Evolutionary conservation across 2,888 invertebrate species (phyloP).

Genomic region (Leucoma salicis): DNA sequence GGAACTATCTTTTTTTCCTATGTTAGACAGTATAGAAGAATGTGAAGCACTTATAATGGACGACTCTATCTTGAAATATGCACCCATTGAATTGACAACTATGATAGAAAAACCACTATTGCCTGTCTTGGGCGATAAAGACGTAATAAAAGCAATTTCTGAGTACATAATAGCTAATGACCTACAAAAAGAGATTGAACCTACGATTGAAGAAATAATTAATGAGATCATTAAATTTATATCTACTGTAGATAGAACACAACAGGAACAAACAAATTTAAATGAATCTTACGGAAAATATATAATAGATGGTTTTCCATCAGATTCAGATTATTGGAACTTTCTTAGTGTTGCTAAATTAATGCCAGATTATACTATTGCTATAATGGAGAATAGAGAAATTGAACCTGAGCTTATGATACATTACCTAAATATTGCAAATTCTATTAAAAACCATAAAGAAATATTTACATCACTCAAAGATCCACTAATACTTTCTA

Average conservation of each 20-base stretch:
- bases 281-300: conserved; percentile 73
- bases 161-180: conserved; percentile 60
- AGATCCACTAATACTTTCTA: conserved; percentile 59
- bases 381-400: conserved; percentile 77
- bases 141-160: conserved; percentile 63
- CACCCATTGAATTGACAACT: conserved; percentile 56
- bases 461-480: conserved; percentile 49
- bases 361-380: conserved; percentile 80
- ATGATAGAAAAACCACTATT: conserved; percentile 43
- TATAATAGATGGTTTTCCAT: conserved; percentile 83
- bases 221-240: conserved; percentile 61
- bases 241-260: conserved; percentile 53
- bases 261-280: conserved; percentile 41
- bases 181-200: conserved; percentile 64
- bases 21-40: conserved; percentile 49
- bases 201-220: conserved; percentile 65
- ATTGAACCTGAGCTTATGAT: conserved; percentile 53
- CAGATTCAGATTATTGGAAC: conserved; percentile 73
- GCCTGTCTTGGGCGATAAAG: conserved; percentile 71
- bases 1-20: conserved; percentile 47
- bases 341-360: conserved; percentile 63
- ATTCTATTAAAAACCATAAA: conserved; percentile 45
- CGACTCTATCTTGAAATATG: conserved; percentile 49
- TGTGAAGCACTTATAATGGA: conserved; percentile 43
- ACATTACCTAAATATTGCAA: conserved; percentile 57